Conservation (phyloP, 2,113 vertebrate genomes). For the Sceloporus undulatus region DNA sequence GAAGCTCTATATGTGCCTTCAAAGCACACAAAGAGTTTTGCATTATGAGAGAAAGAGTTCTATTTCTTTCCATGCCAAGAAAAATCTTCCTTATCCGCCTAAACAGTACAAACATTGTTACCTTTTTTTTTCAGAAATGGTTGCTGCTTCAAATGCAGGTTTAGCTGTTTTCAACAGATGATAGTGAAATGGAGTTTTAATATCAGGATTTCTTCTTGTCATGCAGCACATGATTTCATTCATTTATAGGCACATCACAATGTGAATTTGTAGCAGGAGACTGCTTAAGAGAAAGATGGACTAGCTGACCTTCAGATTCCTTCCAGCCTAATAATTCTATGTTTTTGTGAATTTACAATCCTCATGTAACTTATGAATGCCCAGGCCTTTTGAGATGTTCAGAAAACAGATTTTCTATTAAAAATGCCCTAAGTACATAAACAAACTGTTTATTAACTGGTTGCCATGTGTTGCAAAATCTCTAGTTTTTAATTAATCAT, state of each 20-base stretch:
- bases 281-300: background rate
- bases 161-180: background rate
- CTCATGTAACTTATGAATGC: constrained; percentile 21
- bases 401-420: constrained; percentile 53
- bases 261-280: background rate
- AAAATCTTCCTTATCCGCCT: too few relatives aligned
- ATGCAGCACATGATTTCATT: background rate
- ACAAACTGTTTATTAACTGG: constrained; percentile 73
- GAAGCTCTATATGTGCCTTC: too few relatives aligned
- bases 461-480: constrained; percentile 70
- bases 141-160: background rate
- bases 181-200: background rate
- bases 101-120: too few relatives aligned
- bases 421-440: constrained; percentile 61
- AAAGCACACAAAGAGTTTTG: too few relatives aligned
- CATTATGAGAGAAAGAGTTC: too few relatives aligned
- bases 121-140: background rate
- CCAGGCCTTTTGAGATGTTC: constrained; percentile 56
- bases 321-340: background rate
- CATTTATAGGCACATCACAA: background rate
- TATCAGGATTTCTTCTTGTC: background rate
- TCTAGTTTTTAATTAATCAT: constrained; percentile 68
- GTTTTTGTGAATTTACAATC: constrained; percentile 3
- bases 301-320: background rate
- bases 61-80: too few relatives aligned